Conservation (phyloP, 2,113 vertebrate genomes). For the Halcyon senegalensis region DNA sequence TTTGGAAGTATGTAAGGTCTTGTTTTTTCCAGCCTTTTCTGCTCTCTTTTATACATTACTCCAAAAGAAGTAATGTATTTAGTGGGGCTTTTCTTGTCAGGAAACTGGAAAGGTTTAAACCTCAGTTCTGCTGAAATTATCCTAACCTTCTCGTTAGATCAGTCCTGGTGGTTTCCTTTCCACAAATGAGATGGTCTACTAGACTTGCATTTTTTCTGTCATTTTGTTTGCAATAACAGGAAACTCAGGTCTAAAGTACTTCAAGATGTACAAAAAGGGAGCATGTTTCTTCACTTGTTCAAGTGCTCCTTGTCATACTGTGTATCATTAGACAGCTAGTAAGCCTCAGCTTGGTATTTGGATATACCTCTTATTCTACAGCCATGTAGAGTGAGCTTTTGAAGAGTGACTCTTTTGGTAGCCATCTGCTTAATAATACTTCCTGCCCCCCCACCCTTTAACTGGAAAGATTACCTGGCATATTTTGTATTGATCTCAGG, state of each 20-base stretch:
- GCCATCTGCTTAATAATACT: background rate
- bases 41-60: background rate
- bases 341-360: background rate
- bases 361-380: background rate
- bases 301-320: background rate
- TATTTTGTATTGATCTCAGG: background rate
- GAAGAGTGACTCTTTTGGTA: background rate
- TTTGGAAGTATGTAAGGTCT: background rate
- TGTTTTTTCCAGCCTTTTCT: background rate
- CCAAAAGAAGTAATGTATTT: background rate
- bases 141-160: background rate
- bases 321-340: background rate
- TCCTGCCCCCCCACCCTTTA: background rate
- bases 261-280: background rate
- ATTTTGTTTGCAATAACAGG: background rate
- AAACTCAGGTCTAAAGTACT: background rate
- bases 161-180: background rate
- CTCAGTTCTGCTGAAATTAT: background rate
- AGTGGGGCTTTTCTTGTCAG: background rate
- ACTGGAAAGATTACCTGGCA: slow-evolving; percentile 23
- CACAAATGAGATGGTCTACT: background rate
- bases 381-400: background rate
- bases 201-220: background rate
- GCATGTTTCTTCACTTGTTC: background rate
- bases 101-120: background rate